Conservation (phyloP, 1,140 invertebrate species). For the Drosophila gunungcola region DNA sequence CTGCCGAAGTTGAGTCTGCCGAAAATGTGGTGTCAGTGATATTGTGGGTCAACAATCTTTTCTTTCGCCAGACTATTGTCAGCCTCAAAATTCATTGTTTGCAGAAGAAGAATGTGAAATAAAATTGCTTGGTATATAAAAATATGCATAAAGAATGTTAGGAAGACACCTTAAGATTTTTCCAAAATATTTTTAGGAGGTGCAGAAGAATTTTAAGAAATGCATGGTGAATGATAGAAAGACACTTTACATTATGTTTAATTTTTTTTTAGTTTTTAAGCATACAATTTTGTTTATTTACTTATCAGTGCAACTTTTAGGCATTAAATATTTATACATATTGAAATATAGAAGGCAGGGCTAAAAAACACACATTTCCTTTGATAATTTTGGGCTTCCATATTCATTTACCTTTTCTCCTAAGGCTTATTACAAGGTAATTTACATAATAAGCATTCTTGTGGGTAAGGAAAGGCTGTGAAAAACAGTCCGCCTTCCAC, state of each 20-base stretch:
- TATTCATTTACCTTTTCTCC: slow-evolving; percentile 33
- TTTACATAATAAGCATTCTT: slow-evolving; percentile 5
- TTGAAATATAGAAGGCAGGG: too few relatives aligned
- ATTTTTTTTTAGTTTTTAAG: too few relatives aligned
- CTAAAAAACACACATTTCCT: neutral
- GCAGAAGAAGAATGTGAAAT: neutral
- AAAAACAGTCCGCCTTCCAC: slow-evolving; percentile 7
- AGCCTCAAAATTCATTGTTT: slow-evolving; percentile 15
- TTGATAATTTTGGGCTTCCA: slow-evolving; percentile 13
- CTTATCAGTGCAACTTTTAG: too few relatives aligned
- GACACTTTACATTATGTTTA: too few relatives aligned
- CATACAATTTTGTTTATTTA: too few relatives aligned
- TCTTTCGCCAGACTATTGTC: slow-evolving; percentile 16
- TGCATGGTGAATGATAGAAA: too few relatives aligned
- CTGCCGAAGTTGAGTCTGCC: slow-evolving; percentile 6
- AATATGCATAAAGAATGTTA: neutral
- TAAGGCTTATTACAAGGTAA: slow-evolving; percentile 37
- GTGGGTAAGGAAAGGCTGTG: neutral
- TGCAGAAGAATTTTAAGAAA: too few relatives aligned
- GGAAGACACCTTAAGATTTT: slow-evolving; percentile 1
- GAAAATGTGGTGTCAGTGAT: slow-evolving; percentile 15
- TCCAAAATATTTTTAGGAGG: too few relatives aligned
- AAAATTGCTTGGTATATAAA: neutral
- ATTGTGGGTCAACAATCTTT: slow-evolving; percentile 35
- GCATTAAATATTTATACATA: too few relatives aligned